Base-by-base conservation (phyloP, 2,113 vertebrate species). In the Microcebus lehilahytsara region DNA sequence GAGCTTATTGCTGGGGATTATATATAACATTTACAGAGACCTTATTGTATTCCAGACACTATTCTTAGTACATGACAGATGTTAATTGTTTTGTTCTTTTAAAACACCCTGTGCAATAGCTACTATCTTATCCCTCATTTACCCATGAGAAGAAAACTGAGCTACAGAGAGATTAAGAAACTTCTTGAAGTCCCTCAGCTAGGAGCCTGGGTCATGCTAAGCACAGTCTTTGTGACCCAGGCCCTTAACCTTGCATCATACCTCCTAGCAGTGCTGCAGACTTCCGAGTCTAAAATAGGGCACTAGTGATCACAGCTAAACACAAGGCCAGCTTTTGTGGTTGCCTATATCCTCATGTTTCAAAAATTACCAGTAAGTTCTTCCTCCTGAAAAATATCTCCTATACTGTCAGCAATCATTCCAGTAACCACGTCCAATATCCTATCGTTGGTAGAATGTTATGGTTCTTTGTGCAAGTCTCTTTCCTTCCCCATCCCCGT, bases 261-360 rank as follows among this genome's bases (percentile, higher is more conserved):
- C 5, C 12, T 5, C 1, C 62, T n/a, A 14, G 20, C 6, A 53
- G 53, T 3, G 4, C 77, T 30, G 6, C 27, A 20, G 32, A 46
- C 62, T 2, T 0, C 2, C 67, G 19, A 16, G 12, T 0, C 27
- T 67, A 16, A 75, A 27, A 62, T 1, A 34, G 22, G 12, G 9
- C 2, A 4, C 32, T 37, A n/a, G 17, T 27, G 42, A 58, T 13
- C 66, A 53, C 56, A 66, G 78, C 5, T n/a, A 72, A 23, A 13
- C 17, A 20, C 32, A 14, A 81, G 20, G 49, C 14, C 6, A 2
- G 5, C 40, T 84, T n/a, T 75, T 56, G 42, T 0, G 10, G 13
- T 6, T 10, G 20, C 12, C 51, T 51, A 2, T 5, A 20, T 77
- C 42, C 60, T 69, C 42, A 22, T 3, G 19, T 40, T 93, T 85